Base-by-base conservation (phyloP, 2,797 vertebrate species). In the Syngnathus acus region DNA sequence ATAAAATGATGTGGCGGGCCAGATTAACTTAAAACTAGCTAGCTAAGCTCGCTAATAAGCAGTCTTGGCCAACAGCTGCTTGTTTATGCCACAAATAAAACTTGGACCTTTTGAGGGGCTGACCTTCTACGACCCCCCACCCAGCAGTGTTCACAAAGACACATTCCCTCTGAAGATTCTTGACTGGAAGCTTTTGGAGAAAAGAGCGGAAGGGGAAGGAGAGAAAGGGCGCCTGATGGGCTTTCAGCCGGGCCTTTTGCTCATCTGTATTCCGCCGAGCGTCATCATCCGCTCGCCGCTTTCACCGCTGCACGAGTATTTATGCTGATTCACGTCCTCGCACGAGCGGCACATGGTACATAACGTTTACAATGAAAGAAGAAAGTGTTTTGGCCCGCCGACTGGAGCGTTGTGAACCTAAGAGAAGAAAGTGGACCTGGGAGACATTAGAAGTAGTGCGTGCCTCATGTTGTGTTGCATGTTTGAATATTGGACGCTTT, bases 251-350 rank as follows among this genome's bases (percentile, higher is more conserved):
- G 70, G 58, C 68, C 51, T 42, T 39, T 38, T 68, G 76, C 76
- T 84, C 80, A 85, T 87, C 79, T 79, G 82, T 84, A 87, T 87
- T 87, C 83, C 75, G 64, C 4, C 26, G 67, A 71, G 80, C 64
- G 3, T 64, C 62, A 53, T 74, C 50, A 72, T 76, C 71, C 66
- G 76, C 76, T 77, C 75, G 69, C 62, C 59, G 57, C 68, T 83
- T 80, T 87, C 79, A 86, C 81, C 84, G 54, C 80, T 82, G 51
- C 8, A 16, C 17, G 9, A 6, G 45, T 37, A 48, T 64, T 64
- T 60, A 38, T 38, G 66, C 39, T 63, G 48, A 14, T 19, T 51
- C 71, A 43, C 65, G 43, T 66, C 65, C 42, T 65, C 32, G 19
- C 26, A 53, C 66, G 43, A 50, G 58, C 14, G 58, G 58, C 38